Evolutionary conservation across 2,797 vertebrate genomes (phyloP), one percentile per base, ranked within the genome.

Genomic region (Danio choprae): DNA sequence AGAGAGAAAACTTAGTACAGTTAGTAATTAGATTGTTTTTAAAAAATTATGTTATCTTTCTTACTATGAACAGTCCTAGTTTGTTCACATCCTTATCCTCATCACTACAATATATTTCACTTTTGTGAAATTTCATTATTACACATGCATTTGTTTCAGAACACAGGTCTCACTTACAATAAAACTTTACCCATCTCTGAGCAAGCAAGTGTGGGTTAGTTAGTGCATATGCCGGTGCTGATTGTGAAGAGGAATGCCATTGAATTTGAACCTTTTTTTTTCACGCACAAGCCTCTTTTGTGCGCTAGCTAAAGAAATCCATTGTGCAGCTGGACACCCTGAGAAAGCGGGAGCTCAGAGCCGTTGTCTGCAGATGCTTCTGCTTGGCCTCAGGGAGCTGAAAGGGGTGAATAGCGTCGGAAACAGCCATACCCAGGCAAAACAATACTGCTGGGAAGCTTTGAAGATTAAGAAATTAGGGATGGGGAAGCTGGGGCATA

Each of bases 221-320:
- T 81, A 59, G 88, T 86, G 87, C 87, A 86, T 89, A 88, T 91
- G 91, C 87, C 87, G 72, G 68, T 81, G 81, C 85, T 60, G 85
- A 93, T 93, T 92, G 90, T 90, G 89, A 84, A 82, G 72, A 89
- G 91, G 92, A 93, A 92, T 93, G 92, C 90, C 92, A 93, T 93
- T 93, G 91, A 94, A 92, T 92, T 86, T 91, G 91, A 90, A 84
- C 87, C 90, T 90, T 92, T 92, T 92, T n/a, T 93, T 89, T 90
- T 88, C 8, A 67, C 4, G 87, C 77, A 68, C 86, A 86, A 89
- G 87, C 76, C 86, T 89, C 93, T 88, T 93, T 94, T 94, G 92
- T 94, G 87, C 82, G 71, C 67, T 85, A 80, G 84, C 89, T 89
- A 84, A 92, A 92, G 91, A 94, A 92, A 90, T 91, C 89, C 84